Evolutionary conservation across 2,113 vertebrate genomes (phyloP).

Genomic region (Micronycteris hirsuta): DNA sequence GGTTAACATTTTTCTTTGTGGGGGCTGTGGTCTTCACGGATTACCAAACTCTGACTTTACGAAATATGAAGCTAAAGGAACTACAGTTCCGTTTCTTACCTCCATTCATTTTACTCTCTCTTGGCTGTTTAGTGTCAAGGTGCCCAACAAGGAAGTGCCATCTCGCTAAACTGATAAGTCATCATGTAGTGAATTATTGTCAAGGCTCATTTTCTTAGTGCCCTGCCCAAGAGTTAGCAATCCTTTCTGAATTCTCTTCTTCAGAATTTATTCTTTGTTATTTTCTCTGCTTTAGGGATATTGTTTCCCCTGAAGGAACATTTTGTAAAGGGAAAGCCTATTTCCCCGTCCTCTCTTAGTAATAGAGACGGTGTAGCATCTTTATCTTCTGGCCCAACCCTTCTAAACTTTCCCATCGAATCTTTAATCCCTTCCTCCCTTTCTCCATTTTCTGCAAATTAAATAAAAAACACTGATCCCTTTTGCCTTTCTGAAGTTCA

Average conservation of each 20-base stretch:
- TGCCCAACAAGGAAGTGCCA: not conserved
- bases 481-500: not conserved
- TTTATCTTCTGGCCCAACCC: not conserved
- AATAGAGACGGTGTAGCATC: not conserved
- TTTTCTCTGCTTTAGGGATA: not conserved
- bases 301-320: not conserved
- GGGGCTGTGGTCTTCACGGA: not conserved
- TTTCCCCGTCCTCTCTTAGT: not conserved
- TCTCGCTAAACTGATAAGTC: not conserved
- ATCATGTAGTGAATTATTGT: not conserved
- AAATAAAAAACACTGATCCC: not conserved
- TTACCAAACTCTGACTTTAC: not conserved
- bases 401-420: not conserved
- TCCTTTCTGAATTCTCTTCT: not conserved
- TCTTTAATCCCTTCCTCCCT: not conserved
- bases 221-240: not conserved
- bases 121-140: not conserved
- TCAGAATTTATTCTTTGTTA: not conserved
- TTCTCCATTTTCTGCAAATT: not conserved
- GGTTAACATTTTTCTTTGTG: not conserved
- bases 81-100: rapidly evolving
- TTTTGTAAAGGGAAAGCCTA: not conserved
- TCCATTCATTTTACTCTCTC: rapidly evolving
- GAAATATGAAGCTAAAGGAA: not conserved
- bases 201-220: not conserved